Percentiles rank a stretch among this genome's conserved stretches.
phyloP scores from a whole-genome alignment of 2,113 vertebrate genomes.

The Phaetusa simplex region DNA sequence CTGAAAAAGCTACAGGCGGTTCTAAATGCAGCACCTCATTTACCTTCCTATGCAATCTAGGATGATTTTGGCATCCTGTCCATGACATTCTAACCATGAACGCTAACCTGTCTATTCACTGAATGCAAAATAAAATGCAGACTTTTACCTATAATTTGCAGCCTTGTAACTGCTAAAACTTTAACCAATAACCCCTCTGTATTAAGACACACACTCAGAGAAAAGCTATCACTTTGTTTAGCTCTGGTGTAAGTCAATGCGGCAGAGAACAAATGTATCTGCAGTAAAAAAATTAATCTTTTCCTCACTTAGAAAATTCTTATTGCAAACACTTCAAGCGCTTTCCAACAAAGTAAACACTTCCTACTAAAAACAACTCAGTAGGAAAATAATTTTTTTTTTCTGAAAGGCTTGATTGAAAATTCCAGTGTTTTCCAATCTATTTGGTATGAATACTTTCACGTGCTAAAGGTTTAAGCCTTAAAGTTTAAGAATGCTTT shows the following conservation, averaged over 20 bases:
- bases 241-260: background rate
- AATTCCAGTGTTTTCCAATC: background rate
- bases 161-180: background rate
- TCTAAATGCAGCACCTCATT: background rate
- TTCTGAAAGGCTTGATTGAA: background rate
- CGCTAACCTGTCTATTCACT: background rate
- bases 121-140: background rate
- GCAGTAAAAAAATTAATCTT: background rate
- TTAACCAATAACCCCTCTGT: accelerated
- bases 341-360: background rate
- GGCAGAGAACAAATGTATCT: background rate
- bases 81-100: background rate
- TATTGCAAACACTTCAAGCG: background rate
- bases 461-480: background rate
- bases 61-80: background rate
- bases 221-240: background rate
- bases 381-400: background rate
- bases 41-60: background rate
- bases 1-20: background rate
- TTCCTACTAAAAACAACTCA: background rate
- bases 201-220: background rate
- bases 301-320: background rate
- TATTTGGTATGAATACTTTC: background rate
- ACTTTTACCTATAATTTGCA: background rate
- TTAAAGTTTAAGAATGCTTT: background rate